phyloP scores from a whole-genome alignment of 2,888 invertebrate genomes.

The Autographa gamma region DNA sequence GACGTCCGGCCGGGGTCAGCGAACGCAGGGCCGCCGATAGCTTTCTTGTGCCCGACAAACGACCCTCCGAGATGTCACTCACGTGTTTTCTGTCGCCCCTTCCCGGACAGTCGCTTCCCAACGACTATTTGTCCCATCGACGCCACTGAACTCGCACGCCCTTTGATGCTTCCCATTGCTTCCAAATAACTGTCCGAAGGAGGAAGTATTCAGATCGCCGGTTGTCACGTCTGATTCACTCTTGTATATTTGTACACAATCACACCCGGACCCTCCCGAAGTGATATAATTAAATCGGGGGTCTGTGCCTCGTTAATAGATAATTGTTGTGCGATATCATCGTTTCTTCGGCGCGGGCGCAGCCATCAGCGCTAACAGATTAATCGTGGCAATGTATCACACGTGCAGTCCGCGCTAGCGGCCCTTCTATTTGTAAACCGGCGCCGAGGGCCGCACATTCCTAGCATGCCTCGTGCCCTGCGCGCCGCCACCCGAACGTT shows the following conservation, averaged over 20 bases:
- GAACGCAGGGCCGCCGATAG: slow-evolving; percentile 81
- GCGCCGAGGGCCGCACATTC: slow-evolving; percentile 88
- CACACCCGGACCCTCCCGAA: slow-evolving; percentile 52
- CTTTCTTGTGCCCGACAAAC: slow-evolving; percentile 82
- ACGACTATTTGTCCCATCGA: slow-evolving; percentile 29
- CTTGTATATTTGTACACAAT: slow-evolving; percentile 44
- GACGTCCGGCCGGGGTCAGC: slow-evolving; percentile 86
- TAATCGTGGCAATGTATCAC: slow-evolving; percentile 85
- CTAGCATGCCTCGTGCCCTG: slow-evolving; percentile 83
- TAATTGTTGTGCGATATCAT: slow-evolving; percentile 68
- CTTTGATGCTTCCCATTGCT: slow-evolving; percentile 25
- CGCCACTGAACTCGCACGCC: slow-evolving; percentile 21
- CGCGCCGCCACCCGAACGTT: slow-evolving; percentile 69
- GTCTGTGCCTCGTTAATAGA: slow-evolving; percentile 60
- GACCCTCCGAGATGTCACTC: slow-evolving; percentile 83
- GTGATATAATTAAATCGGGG: slow-evolving; percentile 40
- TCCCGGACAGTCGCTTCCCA: slow-evolving; percentile 59
- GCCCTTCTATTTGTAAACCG: slow-evolving; percentile 89
- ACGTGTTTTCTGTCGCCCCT: slow-evolving; percentile 69
- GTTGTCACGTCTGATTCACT: slow-evolving; percentile 32
- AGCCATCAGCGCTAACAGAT: slow-evolving; percentile 83
- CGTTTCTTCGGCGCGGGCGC: slow-evolving; percentile 70
- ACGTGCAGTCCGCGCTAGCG: slow-evolving; percentile 85
- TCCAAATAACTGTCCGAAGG: slow-evolving; percentile 15
- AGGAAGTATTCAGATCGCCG: slow-evolving; percentile 24